These are phyloP conservation scores for Poeciliopsis retropinna DNA, from an alignment of 2,113 vertebrate genomes.

Conservation along the genomic window DNA sequence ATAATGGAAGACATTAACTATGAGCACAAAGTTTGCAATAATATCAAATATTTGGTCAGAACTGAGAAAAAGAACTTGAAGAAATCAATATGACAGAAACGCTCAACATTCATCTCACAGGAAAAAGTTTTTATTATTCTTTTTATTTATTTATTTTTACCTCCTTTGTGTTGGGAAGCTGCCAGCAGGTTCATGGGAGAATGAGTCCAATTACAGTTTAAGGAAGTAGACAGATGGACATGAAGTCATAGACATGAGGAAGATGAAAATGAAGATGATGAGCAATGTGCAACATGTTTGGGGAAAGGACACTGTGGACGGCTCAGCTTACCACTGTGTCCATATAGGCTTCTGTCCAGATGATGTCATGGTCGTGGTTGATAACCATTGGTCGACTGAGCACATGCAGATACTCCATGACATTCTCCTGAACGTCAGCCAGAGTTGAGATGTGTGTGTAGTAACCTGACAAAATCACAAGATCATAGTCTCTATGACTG, in stretches of 20 bases:
- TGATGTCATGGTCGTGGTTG: conserved; percentile 96
- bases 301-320: background rate
- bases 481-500: background rate
- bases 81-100: background rate
- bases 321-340: conserved; percentile 87
- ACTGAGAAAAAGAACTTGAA: background rate
- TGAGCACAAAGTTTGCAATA: background rate
- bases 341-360: conserved; percentile 98
- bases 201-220: conserved; percentile 12
- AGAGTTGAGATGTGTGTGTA: conserved; percentile 96
- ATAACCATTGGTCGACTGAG: conserved; percentile 98
- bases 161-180: conserved; percentile 88
- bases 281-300: background rate
- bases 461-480: conserved; percentile 82
- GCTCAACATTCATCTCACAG: background rate
- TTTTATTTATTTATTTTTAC: conserved; percentile 71
- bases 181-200: conserved; percentile 55
- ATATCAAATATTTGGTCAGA: background rate
- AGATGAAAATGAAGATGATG: conserved; percentile 11
- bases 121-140: background rate
- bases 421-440: conserved; percentile 94
- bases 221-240: conserved; percentile 45
- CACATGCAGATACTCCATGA: conserved; percentile 98
- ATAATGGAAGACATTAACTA: background rate
- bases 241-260: conserved; percentile 27